phyloP scores from a whole-genome alignment of 2,113 vertebrate species.

The Psephotus haematonotus region DNA sequence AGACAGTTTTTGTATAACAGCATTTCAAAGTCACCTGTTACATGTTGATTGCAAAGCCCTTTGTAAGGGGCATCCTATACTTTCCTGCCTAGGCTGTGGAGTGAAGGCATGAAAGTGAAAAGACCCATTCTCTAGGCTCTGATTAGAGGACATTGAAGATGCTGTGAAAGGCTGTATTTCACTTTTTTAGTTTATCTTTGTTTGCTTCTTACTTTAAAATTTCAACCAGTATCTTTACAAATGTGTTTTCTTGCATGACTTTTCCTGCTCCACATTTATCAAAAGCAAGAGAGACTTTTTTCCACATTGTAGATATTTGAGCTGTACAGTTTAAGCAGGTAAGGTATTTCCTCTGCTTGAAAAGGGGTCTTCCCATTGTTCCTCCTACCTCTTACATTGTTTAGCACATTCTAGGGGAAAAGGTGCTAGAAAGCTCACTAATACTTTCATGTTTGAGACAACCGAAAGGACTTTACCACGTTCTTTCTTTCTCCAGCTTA shows the following conservation, averaged over 20 bases:
- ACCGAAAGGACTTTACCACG: background rate
- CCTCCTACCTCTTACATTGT: background rate
- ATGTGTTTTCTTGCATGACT: background rate
- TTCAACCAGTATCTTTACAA: background rate
- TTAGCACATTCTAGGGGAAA: background rate
- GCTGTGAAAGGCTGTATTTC: background rate
- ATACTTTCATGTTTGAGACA: background rate
- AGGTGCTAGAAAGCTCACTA: background rate
- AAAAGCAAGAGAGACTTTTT: background rate
- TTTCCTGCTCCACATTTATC: background rate
- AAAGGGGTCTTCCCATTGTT: background rate
- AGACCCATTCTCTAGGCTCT: background rate
- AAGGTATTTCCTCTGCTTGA: background rate
- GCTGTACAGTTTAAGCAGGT: background rate
- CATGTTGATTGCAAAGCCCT: background rate
- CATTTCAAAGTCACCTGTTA: background rate
- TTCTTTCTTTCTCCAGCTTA: background rate
- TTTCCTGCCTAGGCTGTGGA: background rate
- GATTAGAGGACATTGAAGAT: background rate
- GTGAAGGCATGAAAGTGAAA: background rate
- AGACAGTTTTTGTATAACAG: background rate
- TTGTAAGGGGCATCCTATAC: background rate
- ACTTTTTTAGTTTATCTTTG: background rate
- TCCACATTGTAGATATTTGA: rapidly evolving
- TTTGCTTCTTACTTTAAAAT: background rate